Conservation (phyloP, 2,797 vertebrate species). For the Xiphorhynchus erythropygius region DNA sequence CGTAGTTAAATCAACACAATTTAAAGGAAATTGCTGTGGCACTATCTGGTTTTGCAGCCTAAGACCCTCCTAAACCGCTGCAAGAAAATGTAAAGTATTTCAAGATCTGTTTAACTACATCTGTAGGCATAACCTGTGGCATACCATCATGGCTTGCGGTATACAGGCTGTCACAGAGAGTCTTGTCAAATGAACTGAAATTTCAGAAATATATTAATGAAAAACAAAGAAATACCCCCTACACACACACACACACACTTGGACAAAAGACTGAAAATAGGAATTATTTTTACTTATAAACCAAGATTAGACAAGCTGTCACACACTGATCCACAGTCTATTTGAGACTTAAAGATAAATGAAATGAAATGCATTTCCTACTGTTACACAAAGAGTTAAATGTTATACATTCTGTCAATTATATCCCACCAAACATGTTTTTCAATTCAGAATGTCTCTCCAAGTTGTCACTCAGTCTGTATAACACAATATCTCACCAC, state of each 20-base stretch:
- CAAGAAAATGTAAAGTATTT: neutral
- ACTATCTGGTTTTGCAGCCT: neutral
- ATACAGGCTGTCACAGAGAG: neutral
- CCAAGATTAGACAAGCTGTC: neutral
- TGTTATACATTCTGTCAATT: neutral
- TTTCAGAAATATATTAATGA: neutral
- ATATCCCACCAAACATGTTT: neutral
- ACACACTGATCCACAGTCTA: neutral
- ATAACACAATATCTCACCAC: neutral
- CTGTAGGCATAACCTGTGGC: neutral
- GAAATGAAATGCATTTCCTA: neutral
- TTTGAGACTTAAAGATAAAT: neutral
- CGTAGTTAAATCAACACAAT: neutral
- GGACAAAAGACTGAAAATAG: neutral
- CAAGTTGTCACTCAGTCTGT: neutral
- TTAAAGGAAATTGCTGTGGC: neutral
- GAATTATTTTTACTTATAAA: neutral
- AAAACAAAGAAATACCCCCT: neutral
- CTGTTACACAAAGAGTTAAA: neutral
- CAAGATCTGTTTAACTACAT: neutral
- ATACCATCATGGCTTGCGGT: neutral
- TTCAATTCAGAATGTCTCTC: neutral
- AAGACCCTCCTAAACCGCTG: neutral
- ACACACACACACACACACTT: neutral
- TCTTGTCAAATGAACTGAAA: neutral